Evolutionary conservation across 2,113 vertebrate genomes (phyloP), one percentile per base, ranked within the genome.

Genomic region (Callopanchax toddi): DNA sequence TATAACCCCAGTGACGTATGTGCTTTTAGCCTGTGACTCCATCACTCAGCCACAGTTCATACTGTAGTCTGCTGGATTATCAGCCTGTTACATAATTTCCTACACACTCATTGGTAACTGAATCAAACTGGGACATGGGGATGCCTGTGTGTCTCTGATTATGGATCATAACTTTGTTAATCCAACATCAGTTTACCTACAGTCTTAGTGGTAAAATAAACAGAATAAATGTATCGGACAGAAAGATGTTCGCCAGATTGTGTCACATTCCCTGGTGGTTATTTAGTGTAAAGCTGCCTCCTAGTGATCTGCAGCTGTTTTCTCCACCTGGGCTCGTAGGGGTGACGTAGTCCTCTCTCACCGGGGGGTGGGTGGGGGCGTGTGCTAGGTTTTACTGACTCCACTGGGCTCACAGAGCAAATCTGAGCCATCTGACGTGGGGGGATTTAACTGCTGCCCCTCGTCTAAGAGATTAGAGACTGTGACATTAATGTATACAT

Each of bases 371-470:
- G 34, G 23, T 11, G 20, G 9, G 13, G 39, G 20, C 20, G 13
- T 40, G 70, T 18, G 11, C 10, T 32, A 59, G 43, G n/a, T 26
- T 36, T 25, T 34, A 25, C 20, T 45, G 55, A 44, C 62, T 62
- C 22, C 55, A 17, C 8, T 29, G 45, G 37, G 70, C 54, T 25
- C 42, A 29, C 43, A 60, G 13, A 36, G 44, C 25, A 74, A 74
- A 96, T 95, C 94, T 92, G 86, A 89, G 86, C 87, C 90, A 90
- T 93, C 91, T 95, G 94, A 96, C 93, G 90, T 4, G 91, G 88
- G 91, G 89, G 81, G 94, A 94, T 94, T 95, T 95, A 93, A 93
- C 91, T 94, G 22, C 66, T 17, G 29, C 42, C 74, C 45, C 93
- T 89, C 62, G 84, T 87, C 92, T 89, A 78, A 87, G 77, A 94